Conservation (phyloP, 2,888 invertebrate species). For the Tupiocoris notatus region DNA sequence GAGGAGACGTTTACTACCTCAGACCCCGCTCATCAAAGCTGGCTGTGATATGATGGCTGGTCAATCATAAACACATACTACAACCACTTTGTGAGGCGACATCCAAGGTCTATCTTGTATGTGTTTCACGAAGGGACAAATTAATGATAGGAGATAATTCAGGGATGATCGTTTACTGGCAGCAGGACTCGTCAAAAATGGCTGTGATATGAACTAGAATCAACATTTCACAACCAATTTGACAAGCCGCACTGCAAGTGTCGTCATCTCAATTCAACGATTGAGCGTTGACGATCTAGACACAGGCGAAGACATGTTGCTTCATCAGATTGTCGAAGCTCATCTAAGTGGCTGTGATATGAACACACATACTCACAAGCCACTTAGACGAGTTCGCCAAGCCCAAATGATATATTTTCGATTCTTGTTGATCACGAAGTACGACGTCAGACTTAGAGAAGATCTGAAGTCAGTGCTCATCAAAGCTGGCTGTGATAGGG, state of each 20-base stretch:
- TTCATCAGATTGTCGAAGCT: constrained; percentile 59
- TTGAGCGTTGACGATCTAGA: not conserved
- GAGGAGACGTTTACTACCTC: constrained; percentile 40
- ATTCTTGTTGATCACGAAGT: too few relatives aligned
- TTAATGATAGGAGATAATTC: too few relatives aligned
- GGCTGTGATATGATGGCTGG: constrained; percentile 84
- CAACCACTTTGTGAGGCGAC: constrained; percentile 83
- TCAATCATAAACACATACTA: constrained; percentile 64
- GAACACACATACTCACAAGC: constrained; percentile 74
- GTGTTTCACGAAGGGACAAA: not conserved
- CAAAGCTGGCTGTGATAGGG: constrained; percentile 95
- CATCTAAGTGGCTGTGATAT: constrained; percentile 99
- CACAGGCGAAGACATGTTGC: not conserved
- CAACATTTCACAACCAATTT: constrained; percentile 77
- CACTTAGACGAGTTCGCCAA: constrained; percentile 72
- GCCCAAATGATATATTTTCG: not conserved
- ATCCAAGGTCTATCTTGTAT: not conserved
- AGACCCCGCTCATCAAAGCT: constrained; percentile 89
- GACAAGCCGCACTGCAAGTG: constrained; percentile 59
- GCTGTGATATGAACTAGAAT: constrained; percentile 77
- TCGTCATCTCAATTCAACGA: not conserved
- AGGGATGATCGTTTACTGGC: constrained; percentile 1
- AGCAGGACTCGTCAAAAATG: constrained; percentile 87
- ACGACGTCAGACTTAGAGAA: not conserved
- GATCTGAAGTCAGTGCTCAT: constrained; percentile 65